Conservation (phyloP, 2,113 vertebrate species). For the Glaucomys volans region DNA sequence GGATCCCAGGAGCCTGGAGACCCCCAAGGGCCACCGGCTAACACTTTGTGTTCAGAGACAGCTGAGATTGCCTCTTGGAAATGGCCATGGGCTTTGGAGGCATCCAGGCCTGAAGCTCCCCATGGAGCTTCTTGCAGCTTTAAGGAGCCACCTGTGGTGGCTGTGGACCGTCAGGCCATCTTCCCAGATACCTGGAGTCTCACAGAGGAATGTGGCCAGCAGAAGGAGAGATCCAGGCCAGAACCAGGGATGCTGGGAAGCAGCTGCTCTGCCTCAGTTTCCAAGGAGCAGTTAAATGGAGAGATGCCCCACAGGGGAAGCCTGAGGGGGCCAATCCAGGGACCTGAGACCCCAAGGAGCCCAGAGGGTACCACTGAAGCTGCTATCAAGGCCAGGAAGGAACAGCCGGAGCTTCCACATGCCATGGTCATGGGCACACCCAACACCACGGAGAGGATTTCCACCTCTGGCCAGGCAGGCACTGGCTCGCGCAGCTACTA, state of each 20-base stretch:
- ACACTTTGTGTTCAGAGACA: background rate
- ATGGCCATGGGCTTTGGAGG: constrained; percentile 68
- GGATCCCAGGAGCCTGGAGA: background rate
- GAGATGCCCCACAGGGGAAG: constrained; percentile 59
- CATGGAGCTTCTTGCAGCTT: background rate
- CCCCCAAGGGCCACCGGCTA: background rate
- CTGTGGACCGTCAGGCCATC: constrained; percentile 85
- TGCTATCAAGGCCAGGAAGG: constrained; percentile 77
- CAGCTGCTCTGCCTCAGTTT: constrained; percentile 52
- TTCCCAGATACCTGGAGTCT: constrained; percentile 87
- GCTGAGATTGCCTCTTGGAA: constrained; percentile 44
- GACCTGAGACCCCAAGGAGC: constrained; percentile 85
- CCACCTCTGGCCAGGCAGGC: constrained; percentile 98
- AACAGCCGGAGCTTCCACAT: constrained; percentile 70
- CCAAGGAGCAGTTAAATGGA: constrained; percentile 84
- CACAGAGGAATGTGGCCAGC: background rate
- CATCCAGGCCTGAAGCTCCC: background rate
- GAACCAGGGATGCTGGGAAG: background rate
- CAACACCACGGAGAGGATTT: constrained; percentile 90
- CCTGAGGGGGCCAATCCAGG: constrained; percentile 79
- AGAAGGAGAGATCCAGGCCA: constrained; percentile 46
- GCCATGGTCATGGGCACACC: constrained; percentile 77
- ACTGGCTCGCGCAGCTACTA: constrained; percentile 23
- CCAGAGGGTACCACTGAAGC: constrained; percentile 82
- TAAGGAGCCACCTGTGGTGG: constrained; percentile 82